phyloP scores from a whole-genome alignment of 1,140 invertebrate species.

The Anadara kagoshimensis region DNA sequence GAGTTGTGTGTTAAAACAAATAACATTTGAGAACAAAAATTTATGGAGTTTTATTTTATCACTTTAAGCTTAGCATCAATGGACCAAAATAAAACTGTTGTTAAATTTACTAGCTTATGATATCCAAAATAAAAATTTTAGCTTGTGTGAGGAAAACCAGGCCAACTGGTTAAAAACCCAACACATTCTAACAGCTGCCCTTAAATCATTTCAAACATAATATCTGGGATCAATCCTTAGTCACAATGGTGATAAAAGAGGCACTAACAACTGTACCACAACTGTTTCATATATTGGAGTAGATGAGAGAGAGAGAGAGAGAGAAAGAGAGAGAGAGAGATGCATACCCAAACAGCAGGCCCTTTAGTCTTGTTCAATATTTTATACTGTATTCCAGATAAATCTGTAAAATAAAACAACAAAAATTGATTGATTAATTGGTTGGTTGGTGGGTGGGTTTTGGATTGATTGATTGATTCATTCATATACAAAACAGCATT shows the following conservation, averaged over 20 bases:
- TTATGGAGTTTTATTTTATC: neutral
- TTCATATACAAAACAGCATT: neutral
- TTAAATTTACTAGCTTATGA: neutral
- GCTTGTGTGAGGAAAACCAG: too few relatives aligned
- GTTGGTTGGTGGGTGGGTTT: neutral
- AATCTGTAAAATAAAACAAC: conserved; percentile 66
- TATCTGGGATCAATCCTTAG: too few relatives aligned
- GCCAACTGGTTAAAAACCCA: too few relatives aligned
- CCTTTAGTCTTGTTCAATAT: conserved; percentile 86
- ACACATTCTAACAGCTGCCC: too few relatives aligned
- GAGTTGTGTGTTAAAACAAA: neutral
- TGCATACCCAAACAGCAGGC: conserved; percentile 87
- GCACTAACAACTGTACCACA: too few relatives aligned
- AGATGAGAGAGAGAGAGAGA: too few relatives aligned
- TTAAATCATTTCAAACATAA: too few relatives aligned
- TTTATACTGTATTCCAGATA: conserved; percentile 78
- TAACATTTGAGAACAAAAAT: neutral
- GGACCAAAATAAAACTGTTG: neutral
- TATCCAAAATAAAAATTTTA: too few relatives aligned
- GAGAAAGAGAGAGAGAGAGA: neutral
- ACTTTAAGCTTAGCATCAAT: neutral
- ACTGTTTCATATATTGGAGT: too few relatives aligned
- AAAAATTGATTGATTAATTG: neutral
- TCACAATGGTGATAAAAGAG: too few relatives aligned
- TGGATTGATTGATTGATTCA: neutral